These are phyloP conservation scores for Leptinotarsa tumamoca DNA, from an alignment of 2,888 invertebrate genomes.

Conservation along the genomic window DNA sequence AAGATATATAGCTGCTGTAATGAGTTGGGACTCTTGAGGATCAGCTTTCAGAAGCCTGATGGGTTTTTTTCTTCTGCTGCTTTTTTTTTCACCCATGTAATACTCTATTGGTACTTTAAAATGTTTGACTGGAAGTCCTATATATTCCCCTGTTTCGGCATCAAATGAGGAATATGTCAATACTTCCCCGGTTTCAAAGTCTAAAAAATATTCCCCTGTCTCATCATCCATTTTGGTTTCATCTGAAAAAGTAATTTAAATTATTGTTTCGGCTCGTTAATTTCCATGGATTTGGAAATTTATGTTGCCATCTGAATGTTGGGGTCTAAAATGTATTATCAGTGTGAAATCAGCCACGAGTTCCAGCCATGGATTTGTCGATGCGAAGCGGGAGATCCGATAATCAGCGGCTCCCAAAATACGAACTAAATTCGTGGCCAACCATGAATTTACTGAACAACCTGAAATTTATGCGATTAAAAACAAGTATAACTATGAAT, in stretches of 20 bases:
- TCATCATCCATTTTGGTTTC: conserved; percentile 45
- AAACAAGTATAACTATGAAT: no score
- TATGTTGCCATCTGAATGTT: no score
- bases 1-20: conserved; percentile 67
- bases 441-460: no score
- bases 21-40: conserved; percentile 46
- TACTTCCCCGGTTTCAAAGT: conserved; percentile 71
- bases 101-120: conserved; percentile 56
- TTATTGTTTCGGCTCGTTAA: background rate
- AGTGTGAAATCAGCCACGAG: no score
- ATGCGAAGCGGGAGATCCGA: no score
- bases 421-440: no score
- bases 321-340: no score
- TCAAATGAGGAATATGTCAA: conserved; percentile 62
- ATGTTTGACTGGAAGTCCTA: conserved; percentile 62
- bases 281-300: no score
- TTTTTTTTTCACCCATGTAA: conserved; percentile 38
- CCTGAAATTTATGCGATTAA: no score
- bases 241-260: conserved; percentile 21
- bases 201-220: conserved; percentile 59
- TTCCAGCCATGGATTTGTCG: no score
- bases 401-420: no score
- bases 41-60: conserved; percentile 31
- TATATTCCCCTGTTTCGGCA: conserved; percentile 70
- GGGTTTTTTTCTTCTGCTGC: conserved; percentile 19